Conservation (phyloP, 1,140 invertebrate genomes). For the Tetranychus cinnabarinus region DNA sequence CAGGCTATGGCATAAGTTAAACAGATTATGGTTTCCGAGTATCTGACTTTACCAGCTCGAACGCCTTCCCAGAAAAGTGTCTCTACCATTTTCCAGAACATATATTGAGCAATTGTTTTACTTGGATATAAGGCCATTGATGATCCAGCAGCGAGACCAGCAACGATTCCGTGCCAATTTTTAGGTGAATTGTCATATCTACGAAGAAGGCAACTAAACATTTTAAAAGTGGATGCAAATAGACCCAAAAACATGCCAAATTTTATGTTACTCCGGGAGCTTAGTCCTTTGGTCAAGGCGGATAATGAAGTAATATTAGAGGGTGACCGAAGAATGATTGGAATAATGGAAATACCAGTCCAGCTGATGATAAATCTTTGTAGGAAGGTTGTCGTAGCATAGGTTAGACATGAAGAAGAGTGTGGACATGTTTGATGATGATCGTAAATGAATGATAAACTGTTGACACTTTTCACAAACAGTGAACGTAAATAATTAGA, state of each 20-base stretch:
- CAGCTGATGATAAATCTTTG: not conserved
- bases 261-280: not conserved
- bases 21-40: slow-evolving; percentile 16
- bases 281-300: not conserved
- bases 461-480: too few relatives aligned
- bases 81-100: slow-evolving; percentile 13
- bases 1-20: slow-evolving; percentile 39
- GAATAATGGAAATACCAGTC: not conserved
- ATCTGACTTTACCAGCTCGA: not conserved
- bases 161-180: slow-evolving; percentile 7
- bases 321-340: too few relatives aligned
- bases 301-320: too few relatives aligned
- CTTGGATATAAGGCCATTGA: slow-evolving; percentile 11
- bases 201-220: slow-evolving; percentile 6
- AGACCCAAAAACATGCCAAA: slow-evolving; percentile 1
- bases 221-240: not conserved
- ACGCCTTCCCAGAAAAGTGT: not conserved
- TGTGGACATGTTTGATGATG: not conserved
- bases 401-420: not conserved
- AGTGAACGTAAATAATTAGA: not conserved
- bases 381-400: not conserved
- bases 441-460: too few relatives aligned
- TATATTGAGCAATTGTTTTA: slow-evolving; percentile 12
- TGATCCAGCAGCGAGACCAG: slow-evolving; percentile 9
- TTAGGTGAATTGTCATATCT: slow-evolving; percentile 1